Percentiles rank a stretch among this genome's conserved stretches.
Conservation (phyloP, 2,113 vertebrate genomes). For the Phoxinus phoxinus region DNA sequence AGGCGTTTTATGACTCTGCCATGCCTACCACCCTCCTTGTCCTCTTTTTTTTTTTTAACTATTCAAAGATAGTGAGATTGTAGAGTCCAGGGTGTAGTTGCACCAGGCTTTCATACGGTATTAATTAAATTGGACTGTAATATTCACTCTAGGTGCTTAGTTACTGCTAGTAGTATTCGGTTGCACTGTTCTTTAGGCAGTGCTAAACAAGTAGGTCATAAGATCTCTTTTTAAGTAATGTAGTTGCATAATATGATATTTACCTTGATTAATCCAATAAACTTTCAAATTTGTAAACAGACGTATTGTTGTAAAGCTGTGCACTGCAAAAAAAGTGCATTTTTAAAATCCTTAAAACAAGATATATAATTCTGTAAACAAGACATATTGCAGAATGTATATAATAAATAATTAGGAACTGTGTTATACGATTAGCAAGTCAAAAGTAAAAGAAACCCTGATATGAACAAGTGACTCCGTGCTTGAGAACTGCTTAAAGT, state of each 20-base stretch:
- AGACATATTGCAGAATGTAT: no score
- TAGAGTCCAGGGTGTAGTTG: neutral
- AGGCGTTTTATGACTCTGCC: slow-evolving; percentile 47
- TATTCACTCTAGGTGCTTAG: neutral
- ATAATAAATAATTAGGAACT: no score
- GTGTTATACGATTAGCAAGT: no score
- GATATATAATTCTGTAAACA: no score
- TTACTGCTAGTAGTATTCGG: neutral
- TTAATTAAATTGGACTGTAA: slow-evolving; percentile 17
- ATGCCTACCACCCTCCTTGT: slow-evolving; percentile 24
- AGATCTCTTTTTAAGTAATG: neutral
- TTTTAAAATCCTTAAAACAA: neutral
- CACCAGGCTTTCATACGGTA: neutral
- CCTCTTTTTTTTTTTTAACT: neutral
- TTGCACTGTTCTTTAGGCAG: neutral
- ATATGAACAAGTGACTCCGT: no score
- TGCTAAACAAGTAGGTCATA: neutral
- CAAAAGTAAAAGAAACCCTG: no score
- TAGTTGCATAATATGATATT: neutral
- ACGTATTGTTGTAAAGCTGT: neutral
- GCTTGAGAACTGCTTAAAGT: neutral
- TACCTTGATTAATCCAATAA: neutral
- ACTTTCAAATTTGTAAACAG: neutral
- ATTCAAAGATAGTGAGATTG: neutral
- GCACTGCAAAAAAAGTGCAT: neutral